Evolutionary conservation across 2,797 vertebrate genomes (phyloP).

Genomic region (Okamejei kenojei): DNA sequence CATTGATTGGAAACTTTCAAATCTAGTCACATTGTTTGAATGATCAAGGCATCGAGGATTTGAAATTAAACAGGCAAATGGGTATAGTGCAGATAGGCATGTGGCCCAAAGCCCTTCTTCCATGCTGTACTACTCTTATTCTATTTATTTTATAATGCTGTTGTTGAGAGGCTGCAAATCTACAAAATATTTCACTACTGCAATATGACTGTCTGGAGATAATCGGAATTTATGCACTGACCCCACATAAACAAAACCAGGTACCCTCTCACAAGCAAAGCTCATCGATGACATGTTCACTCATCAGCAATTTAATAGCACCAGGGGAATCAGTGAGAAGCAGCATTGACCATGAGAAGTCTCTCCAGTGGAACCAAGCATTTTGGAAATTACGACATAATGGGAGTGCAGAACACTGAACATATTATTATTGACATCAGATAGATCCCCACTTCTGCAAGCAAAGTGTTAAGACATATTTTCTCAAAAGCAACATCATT

Average conservation of each 20-base stretch:
- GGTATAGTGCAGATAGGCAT: too few species aligned
- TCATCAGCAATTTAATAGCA: not conserved
- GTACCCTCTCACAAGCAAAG: not conserved
- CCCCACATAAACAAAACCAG: not conserved
- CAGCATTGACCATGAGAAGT: not conserved
- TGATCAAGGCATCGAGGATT: too few species aligned
- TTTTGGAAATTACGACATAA: not conserved
- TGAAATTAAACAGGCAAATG: too few species aligned
- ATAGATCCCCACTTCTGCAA: not conserved
- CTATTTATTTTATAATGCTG: not conserved
- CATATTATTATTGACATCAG: not conserved
- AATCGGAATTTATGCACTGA: not conserved
- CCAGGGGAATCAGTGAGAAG: not conserved
- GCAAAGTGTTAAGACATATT: not conserved
- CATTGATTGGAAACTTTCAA: not conserved
- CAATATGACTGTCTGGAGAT: not conserved
- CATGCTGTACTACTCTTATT: too few species aligned
- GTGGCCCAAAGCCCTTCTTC: too few species aligned
- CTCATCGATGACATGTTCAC: not conserved
- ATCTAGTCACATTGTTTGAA: not conserved
- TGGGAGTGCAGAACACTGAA: not conserved
- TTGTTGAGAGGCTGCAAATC: not conserved
- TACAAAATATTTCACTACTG: not conserved
- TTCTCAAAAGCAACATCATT: not conserved
- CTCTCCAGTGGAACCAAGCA: not conserved